A percentile compares a stretch with the other conserved stretches of the same genome.
These are phyloP conservation scores for Andricus grossulariae DNA, from an alignment of 1,140 invertebrate genomes.

Conservation along the genomic window DNA sequence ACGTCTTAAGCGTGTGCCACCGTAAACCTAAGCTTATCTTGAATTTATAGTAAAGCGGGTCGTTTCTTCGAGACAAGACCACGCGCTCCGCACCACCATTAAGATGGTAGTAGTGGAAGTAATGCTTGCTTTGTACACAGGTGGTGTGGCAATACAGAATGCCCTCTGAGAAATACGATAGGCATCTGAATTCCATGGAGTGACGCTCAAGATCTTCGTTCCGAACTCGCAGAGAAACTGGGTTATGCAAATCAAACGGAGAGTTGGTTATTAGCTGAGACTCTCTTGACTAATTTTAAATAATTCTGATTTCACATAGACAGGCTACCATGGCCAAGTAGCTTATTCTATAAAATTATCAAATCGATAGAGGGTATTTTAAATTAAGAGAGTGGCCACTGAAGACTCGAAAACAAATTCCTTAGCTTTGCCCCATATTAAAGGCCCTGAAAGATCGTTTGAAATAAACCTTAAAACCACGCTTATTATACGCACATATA, in stretches of 20 bases:
- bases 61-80: conserved; percentile 22
- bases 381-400: no score
- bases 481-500: no score
- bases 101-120: conserved; percentile 21
- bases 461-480: no score
- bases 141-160: conserved; percentile 10
- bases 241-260: conserved; percentile 24
- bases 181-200: conserved; percentile 11
- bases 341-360: no score
- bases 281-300: no score
- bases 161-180: conserved; percentile 24
- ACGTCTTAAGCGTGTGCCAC: conserved; percentile 7
- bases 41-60: conserved; percentile 22
- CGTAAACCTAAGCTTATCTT: conserved; percentile 23
- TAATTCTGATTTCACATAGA: no score
- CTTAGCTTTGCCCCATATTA: no score
- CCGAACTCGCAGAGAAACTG: conserved; percentile 4
- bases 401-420: no score
- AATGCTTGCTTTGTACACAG: conserved; percentile 12
- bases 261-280: background rate
- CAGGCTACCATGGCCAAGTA: no score
- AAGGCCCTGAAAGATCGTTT: no score
- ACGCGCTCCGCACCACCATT: conserved; percentile 24
- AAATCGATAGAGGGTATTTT: no score
- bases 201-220: background rate